These are phyloP conservation scores for Recurvirostra avosetta DNA, from an alignment of 2,113 vertebrate genomes.

Conservation along the genomic window DNA sequence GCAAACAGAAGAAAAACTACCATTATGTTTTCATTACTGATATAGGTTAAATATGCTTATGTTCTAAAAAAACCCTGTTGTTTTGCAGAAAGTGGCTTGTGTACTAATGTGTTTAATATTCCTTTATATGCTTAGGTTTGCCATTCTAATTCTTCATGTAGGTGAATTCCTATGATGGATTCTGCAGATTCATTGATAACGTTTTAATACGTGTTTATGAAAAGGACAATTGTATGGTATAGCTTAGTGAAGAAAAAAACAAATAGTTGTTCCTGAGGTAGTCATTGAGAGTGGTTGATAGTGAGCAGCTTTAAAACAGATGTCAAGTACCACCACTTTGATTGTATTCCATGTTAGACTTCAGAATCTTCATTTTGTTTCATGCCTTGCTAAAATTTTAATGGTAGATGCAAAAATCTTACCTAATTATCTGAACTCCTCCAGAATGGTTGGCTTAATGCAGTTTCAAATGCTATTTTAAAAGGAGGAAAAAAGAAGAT, in stretches of 20 bases:
- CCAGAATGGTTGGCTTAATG: not conserved
- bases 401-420: not conserved
- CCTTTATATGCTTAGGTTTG: not conserved
- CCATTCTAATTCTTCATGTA: not conserved
- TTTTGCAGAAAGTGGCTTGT: not conserved
- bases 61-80: not conserved
- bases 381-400: not conserved
- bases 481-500: not conserved
- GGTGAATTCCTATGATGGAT: not conserved
- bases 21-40: not conserved
- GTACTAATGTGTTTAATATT: not conserved
- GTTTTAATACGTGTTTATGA: not conserved
- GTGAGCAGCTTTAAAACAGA: not conserved
- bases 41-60: not conserved
- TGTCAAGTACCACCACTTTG: not conserved
- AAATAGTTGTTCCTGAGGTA: not conserved
- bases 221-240: not conserved
- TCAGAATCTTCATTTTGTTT: not conserved
- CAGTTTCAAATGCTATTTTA: not conserved
- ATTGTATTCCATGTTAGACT: not conserved
- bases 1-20: not conserved
- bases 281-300: not conserved
- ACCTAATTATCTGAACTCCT: not conserved
- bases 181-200: not conserved
- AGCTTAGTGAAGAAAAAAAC: not conserved